Base-by-base conservation (phyloP, 2,888 invertebrate genomes). In the Hipparchia semele region DNA sequence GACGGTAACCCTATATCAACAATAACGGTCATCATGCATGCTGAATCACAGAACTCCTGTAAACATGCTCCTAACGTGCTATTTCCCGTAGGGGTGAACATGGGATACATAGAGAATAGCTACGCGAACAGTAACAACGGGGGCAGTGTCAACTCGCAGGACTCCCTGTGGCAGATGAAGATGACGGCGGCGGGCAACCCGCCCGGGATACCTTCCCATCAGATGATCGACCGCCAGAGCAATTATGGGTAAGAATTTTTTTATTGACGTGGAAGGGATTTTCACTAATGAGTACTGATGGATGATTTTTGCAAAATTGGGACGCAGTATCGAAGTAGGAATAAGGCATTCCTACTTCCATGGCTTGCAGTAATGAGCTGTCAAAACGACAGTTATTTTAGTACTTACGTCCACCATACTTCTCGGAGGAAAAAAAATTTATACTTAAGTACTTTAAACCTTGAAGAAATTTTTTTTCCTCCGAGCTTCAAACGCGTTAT, bases 71-170 rank as follows among this genome's bases (percentile, higher is more conserved):
- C 66, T 74, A 72, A 75, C 60, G 49, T 65, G 10, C 65, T 68
- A 69, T 73, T 75, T 68, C 76, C 71, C 65, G 13, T 75, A 97
- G 97, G 97, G 96, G 96, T 96, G 78, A 97, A 97, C 90, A 97
- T 97, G 96, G 97, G 96, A 77, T 98, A 98, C 92, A 96, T 98
- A 92, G 98, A 98, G 88, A 98, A 98, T 91, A 98, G 97, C 88
- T 98, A 98, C 91, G 97, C 98, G 74, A 98, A 98, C 88, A 98
- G 98, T 75, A 98, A 98, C 94, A 98, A 98, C 89, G 98, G 98
- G n/a, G 98, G 98, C 79, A 98, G 98, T 82, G 98, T 98, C 73
- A 98, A 98, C 93, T 98, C 98, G 5, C 98, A 98, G 90, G 98
- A 98, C 89, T 98, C 98, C 58, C 92, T 98, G 83, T 98, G 98